Conservation (phyloP, 2,888 invertebrate genomes). For the Lasioglossum zephyrum region DNA sequence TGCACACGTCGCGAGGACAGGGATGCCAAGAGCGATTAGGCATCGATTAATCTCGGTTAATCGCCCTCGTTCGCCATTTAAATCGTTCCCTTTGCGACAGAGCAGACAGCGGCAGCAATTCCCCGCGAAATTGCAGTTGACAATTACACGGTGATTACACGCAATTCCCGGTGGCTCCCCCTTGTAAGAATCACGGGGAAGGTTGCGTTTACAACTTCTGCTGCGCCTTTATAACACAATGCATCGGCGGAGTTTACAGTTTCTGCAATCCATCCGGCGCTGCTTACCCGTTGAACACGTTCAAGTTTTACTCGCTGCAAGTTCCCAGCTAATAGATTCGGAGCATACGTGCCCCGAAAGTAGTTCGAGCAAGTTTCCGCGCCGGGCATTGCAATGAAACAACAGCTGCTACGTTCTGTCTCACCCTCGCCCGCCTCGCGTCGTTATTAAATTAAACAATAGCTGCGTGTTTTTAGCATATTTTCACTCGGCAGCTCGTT, state of each 20-base stretch:
- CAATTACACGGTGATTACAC: conserved; percentile 28
- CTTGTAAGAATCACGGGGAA: conserved; percentile 19
- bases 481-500: not conserved
- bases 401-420: conserved; percentile 27
- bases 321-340: conserved; percentile 42
- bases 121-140: conserved; percentile 3
- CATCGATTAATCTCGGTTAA: conserved; percentile 4
- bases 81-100: not conserved
- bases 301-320: conserved; percentile 35
- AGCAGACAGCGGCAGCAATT: not conserved
- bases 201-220: conserved; percentile 31
- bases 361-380: conserved; percentile 36
- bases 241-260: conserved; percentile 33
- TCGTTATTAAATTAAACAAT: conserved; percentile 26
- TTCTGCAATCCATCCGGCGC: conserved; percentile 37
- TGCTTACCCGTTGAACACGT: conserved; percentile 21
- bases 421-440: not conserved
- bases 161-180: not conserved
- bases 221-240: conserved; percentile 23
- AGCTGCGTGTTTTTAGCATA: not conserved
- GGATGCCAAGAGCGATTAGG: not conserved
- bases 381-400: conserved; percentile 22
- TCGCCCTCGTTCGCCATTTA: not conserved
- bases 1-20: not conserved
- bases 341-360: conserved; percentile 38